A percentile compares a stretch with the other conserved stretches of the same genome.
phyloP scores from a whole-genome alignment of 2,888 invertebrate genomes.

The Camponotus fellah region DNA sequence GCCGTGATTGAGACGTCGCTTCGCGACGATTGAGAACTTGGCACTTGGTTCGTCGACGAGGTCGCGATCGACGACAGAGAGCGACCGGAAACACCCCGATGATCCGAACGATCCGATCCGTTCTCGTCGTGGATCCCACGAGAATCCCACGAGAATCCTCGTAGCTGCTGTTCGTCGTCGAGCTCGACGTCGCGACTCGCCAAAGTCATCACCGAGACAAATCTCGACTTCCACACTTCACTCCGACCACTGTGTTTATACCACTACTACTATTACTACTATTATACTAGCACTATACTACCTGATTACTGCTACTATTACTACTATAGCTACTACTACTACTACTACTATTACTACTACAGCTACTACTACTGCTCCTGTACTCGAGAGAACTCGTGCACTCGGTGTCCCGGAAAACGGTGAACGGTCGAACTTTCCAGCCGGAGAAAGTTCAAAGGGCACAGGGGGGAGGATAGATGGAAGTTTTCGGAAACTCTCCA shows the following conservation, averaged over 20 bases:
- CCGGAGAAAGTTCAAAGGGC: background rate
- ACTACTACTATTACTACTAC: conserved; percentile 50
- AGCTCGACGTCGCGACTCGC: conserved; percentile 73
- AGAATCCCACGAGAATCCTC: conserved; percentile 24
- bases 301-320: conserved; percentile 65
- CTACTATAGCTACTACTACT: conserved; percentile 62
- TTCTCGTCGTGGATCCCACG: conserved; percentile 26
- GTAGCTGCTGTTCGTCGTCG: conserved; percentile 69
- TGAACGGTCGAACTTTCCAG: background rate
- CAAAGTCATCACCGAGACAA: conserved; percentile 58
- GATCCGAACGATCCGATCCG: conserved; percentile 17
- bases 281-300: conserved; percentile 54
- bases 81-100: conserved; percentile 34
- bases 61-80: conserved; percentile 69
- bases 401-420: conserved; percentile 77
- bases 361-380: conserved; percentile 59
- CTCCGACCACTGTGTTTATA: conserved; percentile 78
- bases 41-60: conserved; percentile 68
- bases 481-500: conserved; percentile 5
- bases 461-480: background rate
- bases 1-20: conserved; percentile 41
- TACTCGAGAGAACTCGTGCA: conserved; percentile 75
- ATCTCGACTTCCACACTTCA: conserved; percentile 85
- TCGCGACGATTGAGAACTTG: conserved; percentile 40
- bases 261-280: conserved; percentile 66